Evolutionary conservation across 2,113 vertebrate species (phyloP).

Genomic region (Phalacrocorax aristotelis): DNA sequence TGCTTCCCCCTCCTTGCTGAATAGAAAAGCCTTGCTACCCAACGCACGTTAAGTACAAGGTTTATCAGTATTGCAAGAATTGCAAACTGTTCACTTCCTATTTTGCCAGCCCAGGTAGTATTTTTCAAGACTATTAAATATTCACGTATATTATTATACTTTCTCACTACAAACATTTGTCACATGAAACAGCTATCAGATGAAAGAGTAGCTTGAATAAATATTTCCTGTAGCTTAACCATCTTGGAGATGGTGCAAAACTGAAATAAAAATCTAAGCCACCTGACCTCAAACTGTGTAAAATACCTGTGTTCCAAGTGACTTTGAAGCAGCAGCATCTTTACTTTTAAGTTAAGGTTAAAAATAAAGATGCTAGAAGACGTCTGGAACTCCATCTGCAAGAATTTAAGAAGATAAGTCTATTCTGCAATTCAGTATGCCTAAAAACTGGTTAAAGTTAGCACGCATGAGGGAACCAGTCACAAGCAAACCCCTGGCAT

Average conservation of each 20-base stretch:
- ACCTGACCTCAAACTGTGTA: background rate
- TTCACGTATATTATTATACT: too few species aligned
- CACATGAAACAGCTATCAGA: background rate
- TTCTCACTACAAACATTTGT: background rate
- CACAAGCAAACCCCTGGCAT: background rate
- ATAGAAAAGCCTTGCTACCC: background rate
- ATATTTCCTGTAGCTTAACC: background rate
- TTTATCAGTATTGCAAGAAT: background rate
- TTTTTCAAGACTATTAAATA: background rate
- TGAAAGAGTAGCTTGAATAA: fast-evolving
- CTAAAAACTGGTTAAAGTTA: background rate
- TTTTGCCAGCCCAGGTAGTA: background rate
- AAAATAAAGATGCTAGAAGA: background rate
- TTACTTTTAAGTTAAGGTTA: background rate
- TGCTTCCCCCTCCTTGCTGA: background rate
- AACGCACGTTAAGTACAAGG: background rate
- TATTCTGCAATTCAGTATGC: background rate
- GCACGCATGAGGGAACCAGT: fast-evolving
- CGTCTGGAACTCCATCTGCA: background rate
- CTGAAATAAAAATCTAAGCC: background rate
- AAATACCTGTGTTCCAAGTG: background rate
- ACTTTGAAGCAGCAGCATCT: background rate
- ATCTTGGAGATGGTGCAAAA: background rate
- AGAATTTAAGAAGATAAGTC: background rate
- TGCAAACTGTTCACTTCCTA: background rate